A percentile compares a stretch with the other conserved stretches of the same genome.
phyloP scores from a whole-genome alignment of 2,113 vertebrate species.

The Cryptoleucopteryx plumbea region DNA sequence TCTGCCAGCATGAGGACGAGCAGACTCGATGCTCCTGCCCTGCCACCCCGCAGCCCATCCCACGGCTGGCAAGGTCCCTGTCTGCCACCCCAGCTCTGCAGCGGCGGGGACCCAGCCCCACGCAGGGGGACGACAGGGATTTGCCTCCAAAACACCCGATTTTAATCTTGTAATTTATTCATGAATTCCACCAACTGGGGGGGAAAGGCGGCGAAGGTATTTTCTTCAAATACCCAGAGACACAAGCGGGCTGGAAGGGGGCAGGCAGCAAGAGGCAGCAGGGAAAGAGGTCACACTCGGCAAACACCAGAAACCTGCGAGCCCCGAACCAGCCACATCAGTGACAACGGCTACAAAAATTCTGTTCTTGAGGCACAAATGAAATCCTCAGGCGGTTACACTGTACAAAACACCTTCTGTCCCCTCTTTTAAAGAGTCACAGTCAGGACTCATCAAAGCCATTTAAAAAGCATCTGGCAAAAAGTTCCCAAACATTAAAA shows the following conservation, averaged over 20 bases:
- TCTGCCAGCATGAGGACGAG: accelerated
- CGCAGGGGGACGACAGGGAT: neutral
- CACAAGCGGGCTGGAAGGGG: neutral
- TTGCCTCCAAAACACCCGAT: neutral
- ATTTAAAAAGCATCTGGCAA: constrained; percentile 60
- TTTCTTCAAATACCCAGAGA: neutral
- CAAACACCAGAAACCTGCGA: neutral
- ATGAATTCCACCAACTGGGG: neutral
- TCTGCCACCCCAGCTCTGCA: neutral
- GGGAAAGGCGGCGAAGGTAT: neutral
- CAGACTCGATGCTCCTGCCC: neutral
- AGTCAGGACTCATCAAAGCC: constrained; percentile 45
- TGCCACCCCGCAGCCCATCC: neutral
- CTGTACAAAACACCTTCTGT: constrained; percentile 52
- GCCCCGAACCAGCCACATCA: neutral
- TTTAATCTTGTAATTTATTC: neutral
- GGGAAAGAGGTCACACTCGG: neutral
- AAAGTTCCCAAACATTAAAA: constrained; percentile 60
- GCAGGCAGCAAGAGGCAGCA: neutral
- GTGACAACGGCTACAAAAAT: neutral
- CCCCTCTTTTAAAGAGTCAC: constrained; percentile 26
- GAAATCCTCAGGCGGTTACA: neutral
- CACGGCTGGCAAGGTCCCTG: neutral
- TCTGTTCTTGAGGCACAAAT: neutral
- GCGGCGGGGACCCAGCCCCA: neutral